Conservation (phyloP, 2,113 vertebrate genomes). For the Collichthys lucidus region DNA sequence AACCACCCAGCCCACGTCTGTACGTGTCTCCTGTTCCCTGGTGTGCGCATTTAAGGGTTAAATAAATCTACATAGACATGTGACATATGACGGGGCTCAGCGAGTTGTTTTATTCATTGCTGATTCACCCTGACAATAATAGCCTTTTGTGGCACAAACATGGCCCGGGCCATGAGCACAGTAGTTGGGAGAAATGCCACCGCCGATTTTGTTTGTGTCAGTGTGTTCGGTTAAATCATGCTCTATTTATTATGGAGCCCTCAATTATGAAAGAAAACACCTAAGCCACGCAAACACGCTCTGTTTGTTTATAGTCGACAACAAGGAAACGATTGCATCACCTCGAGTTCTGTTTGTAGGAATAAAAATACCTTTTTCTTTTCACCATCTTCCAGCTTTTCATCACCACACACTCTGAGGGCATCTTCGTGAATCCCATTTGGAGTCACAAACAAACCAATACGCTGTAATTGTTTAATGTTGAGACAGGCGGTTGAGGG, state of each 20-base stretch:
- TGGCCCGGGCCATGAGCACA: background rate
- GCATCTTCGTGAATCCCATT: background rate
- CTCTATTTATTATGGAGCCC: conserved; percentile 57
- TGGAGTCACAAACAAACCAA: conserved; percentile 42
- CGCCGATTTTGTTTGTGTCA: conserved; percentile 34
- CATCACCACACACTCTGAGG: background rate
- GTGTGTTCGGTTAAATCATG: conserved; percentile 48
- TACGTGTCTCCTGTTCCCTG: conserved; percentile 37
- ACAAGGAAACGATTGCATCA: conserved; percentile 10
- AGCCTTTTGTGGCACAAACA: conserved; percentile 30
- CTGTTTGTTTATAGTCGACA: conserved; percentile 15
- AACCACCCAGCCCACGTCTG: conserved; percentile 24
- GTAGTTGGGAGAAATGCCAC: conserved; percentile 34
- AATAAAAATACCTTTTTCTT: conserved; percentile 12
- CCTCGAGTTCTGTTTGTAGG: background rate
- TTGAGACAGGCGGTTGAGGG: conserved; percentile 38
- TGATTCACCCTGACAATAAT: conserved; percentile 54
- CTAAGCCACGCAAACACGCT: conserved; percentile 22
- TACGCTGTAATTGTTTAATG: conserved; percentile 55
- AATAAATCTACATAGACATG: conserved; percentile 68
- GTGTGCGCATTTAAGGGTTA: conserved; percentile 35
- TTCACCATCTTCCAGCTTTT: background rate
- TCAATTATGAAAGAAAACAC: conserved; percentile 42
- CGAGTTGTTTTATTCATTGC: conserved; percentile 30
- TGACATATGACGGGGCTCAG: conserved; percentile 52